Evolutionary conservation across 2,797 vertebrate species (phyloP).

Genomic region (Aselliscus stoliczkanus): DNA sequence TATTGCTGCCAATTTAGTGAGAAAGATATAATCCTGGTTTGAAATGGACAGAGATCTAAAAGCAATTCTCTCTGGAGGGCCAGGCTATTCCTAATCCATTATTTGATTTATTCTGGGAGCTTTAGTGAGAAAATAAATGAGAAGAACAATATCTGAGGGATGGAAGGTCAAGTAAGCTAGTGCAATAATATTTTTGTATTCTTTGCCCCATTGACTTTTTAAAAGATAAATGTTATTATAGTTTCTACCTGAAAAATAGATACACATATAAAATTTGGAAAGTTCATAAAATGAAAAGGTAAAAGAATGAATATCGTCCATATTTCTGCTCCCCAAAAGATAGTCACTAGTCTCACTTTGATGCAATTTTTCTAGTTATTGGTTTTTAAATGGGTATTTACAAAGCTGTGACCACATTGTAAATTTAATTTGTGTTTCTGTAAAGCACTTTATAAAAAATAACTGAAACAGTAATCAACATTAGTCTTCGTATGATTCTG

Average conservation of each 20-base stretch:
- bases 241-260: constrained; percentile 56
- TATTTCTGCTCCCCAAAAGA: neutral
- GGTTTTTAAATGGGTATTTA: neutral
- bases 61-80: neutral
- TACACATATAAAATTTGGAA: constrained; percentile 27
- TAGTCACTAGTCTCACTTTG: neutral
- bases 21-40: constrained; percentile 24
- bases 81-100: constrained; percentile 8
- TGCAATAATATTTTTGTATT: constrained; percentile 31
- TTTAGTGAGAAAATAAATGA: constrained; percentile 46
- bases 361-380: neutral
- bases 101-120: constrained; percentile 47
- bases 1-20: neutral
- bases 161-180: constrained; percentile 48
- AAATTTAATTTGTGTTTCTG: constrained; percentile 17
- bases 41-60: constrained; percentile 1
- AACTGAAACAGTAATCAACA: neutral
- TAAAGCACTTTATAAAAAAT: constrained; percentile 15
- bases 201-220: constrained; percentile 43
- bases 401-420: neutral
- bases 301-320: neutral
- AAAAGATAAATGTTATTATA: constrained; percentile 46
- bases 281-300: constrained; percentile 41
- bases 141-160: constrained; percentile 41
- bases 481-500: neutral